Evolutionary conservation across 2,888 invertebrate genomes (phyloP).

Genomic region (Parascotia fuliginaria): DNA sequence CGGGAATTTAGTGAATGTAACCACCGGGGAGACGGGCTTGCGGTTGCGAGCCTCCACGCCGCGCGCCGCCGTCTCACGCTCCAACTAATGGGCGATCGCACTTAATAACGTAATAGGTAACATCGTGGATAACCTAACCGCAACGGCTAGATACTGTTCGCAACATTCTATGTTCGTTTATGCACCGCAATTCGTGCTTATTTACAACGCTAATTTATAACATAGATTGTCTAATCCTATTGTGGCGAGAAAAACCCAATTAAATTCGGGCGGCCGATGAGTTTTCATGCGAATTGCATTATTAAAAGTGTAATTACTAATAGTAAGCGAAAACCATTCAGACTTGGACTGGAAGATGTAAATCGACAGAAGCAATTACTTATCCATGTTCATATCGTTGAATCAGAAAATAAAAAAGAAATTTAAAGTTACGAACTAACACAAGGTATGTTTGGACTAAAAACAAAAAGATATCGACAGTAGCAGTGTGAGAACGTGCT

Average conservation of each 20-base stretch:
- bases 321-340: slow-evolving; percentile 23
- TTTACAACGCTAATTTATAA: slow-evolving; percentile 32
- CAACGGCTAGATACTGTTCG: slow-evolving; percentile 43
- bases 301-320: slow-evolving; percentile 17
- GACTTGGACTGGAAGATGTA: slow-evolving; percentile 44
- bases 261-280: slow-evolving; percentile 3
- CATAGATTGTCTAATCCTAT: slow-evolving; percentile 25
- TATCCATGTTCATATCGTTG: slow-evolving; percentile 65
- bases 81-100: slow-evolving; percentile 66
- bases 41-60: slow-evolving; percentile 64
- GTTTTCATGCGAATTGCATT: slow-evolving; percentile 25
- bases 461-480: slow-evolving; percentile 66
- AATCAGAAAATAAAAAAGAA: slow-evolving; percentile 63
- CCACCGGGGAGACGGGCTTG: slow-evolving; percentile 71
- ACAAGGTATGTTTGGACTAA: slow-evolving; percentile 57
- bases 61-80: slow-evolving; percentile 58
- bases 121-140: slow-evolving; percentile 64
- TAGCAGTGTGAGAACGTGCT: slow-evolving; percentile 58
- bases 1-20: slow-evolving; percentile 83
- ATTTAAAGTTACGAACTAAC: slow-evolving; percentile 63
- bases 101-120: slow-evolving; percentile 73
- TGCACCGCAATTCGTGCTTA: slow-evolving; percentile 37
- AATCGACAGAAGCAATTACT: slow-evolving; percentile 63
- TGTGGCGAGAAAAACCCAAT: slow-evolving; percentile 17
- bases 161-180: slow-evolving; percentile 40